Base-by-base conservation (phyloP, 2,113 vertebrate species). In the Piprites chloris region DNA sequence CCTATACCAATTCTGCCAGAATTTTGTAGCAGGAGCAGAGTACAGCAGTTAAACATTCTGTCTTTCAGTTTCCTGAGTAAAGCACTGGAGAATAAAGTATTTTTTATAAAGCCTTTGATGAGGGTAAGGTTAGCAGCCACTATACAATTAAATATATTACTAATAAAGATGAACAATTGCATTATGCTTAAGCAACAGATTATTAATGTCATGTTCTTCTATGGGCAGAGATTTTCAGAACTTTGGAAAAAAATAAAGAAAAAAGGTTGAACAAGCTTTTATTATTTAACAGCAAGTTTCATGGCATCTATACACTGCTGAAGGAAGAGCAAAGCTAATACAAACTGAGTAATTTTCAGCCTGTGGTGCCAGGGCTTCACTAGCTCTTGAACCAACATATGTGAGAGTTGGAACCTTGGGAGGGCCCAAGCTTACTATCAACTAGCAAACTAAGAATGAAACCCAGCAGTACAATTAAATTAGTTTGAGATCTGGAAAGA, bases 1-100 rank as follows among this genome's bases (percentile, higher is more conserved):
- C 12, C 0, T 0, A 67, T 26, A 87, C 2, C 3, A 23, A 18
- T 53, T 69, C 44, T 88, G 8, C 6, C 44, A 68, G 55, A 62
- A 77, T 33, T 79, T 61, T 92, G 18, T 35, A 66, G 32, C 9
- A 49, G 18, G 22, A 75, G 20, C 11, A 66, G 35, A 39, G 7
- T 30, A 56, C 8, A 85, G 12, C 9, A 42, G 32, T 21, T 55
- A 50, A 95, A 7, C 12, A 79, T 85, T 17, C 2, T 65, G 7
- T 55, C 24, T 26, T 74, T 69, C 37, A 22, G 6, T 37, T 83
- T 85, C 22, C 11, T 28, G 1, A 41, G 18, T 7, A 65, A 52
- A 82, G 24, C 15, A 76, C 0, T 65, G 9, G 5, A 2, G 7
- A 88, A 3, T 21, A 77, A 81, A 65, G 4, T 42, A 9, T 23